phyloP scores from a whole-genome alignment of 2,113 vertebrate genomes.

The Apeltes quadracus region DNA sequence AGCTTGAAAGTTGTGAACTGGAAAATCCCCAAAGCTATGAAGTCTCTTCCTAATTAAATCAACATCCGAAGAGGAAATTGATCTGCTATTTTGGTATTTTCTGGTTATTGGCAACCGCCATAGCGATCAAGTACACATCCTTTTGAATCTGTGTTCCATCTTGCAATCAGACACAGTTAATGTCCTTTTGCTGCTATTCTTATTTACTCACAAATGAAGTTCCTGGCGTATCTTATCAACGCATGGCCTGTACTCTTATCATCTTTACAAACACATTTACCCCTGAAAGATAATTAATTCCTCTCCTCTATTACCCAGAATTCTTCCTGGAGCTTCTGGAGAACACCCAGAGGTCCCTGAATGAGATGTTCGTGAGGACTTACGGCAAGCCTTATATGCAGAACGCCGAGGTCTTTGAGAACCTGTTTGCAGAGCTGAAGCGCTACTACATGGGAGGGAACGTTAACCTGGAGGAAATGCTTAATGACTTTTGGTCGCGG shows the following conservation, averaged over 20 bases:
- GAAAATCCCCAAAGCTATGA: slow-evolving; percentile 32
- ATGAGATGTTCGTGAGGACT: slow-evolving; percentile 93
- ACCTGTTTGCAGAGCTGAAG: slow-evolving; percentile 94
- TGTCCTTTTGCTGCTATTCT: slow-evolving; percentile 19
- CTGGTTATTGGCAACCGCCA: not conserved
- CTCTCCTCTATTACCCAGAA: slow-evolving; percentile 75
- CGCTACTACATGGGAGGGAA: slow-evolving; percentile 96
- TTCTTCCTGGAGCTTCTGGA: slow-evolving; percentile 97
- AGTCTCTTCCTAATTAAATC: slow-evolving; percentile 43
- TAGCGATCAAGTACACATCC: slow-evolving; percentile 10
- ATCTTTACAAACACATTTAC: not conserved
- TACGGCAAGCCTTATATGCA: slow-evolving; percentile 95
- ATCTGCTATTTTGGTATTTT: slow-evolving; percentile 37
- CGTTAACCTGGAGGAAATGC: slow-evolving; percentile 95
- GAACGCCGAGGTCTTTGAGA: slow-evolving; percentile 97
- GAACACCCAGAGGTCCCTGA: slow-evolving; percentile 92
- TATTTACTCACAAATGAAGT: slow-evolving; percentile 23
- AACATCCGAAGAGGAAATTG: slow-evolving; percentile 22
- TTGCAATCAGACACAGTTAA: slow-evolving; percentile 26
- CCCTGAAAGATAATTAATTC: slow-evolving; percentile 70
- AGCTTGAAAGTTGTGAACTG: no score
- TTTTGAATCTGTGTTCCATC: not conserved
- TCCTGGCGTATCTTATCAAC: slow-evolving; percentile 7
- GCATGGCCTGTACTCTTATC: slow-evolving; percentile 7
- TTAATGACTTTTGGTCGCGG: slow-evolving; percentile 96